Base-by-base conservation (phyloP, 2,888 invertebrate genomes). In the Drosophila meridionalis region DNA sequence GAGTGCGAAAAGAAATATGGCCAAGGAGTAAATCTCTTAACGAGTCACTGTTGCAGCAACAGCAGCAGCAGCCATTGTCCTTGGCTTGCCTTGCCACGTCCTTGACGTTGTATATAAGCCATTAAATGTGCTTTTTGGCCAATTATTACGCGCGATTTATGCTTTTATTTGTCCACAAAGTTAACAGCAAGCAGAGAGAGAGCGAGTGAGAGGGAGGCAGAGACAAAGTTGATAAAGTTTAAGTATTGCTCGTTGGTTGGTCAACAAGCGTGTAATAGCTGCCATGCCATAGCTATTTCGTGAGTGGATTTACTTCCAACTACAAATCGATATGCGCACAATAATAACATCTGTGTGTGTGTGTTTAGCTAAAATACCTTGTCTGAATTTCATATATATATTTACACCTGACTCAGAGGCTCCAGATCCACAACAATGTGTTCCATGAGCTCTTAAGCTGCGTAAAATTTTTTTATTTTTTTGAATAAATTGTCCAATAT, bases 131-230 rank as follows among this genome's bases (percentile, higher is more conserved):
- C 80, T 83, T 80, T 89, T 89, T 75, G 83, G 83, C 89, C 87
- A 87, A 87, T 87, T 87, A 87, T 87, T 86, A 83, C 87, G 87
- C 87, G 87, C 87, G 90, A 87, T 88, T 87, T 87, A 89, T 87
- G 90, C 88, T 82, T 85, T 89, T 87, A 90, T 87, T 87, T 89
- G 87, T 85, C 76, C 84, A 87, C 82, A 87, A 87, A 82, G 89
- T 82, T 80, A 32, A 40, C 75, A 47, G 47, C 47, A 28, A 47
- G 12, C 12, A 26, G 14, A 12, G 50, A 42, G 47, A 20, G 26
- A 11, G 26, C 12, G 20, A 45, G 30, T 20, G 38, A 26, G 14
- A 11, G 8, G 11, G 9, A 14, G 55, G 42, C 47, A n/a, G 28
- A 6, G 30, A 26, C n/a, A 45, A 28, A 14, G 50, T 26, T 42